Evolutionary conservation across 1,140 invertebrate species (phyloP).

Genomic region (Rhopalosiphum padi): DNA sequence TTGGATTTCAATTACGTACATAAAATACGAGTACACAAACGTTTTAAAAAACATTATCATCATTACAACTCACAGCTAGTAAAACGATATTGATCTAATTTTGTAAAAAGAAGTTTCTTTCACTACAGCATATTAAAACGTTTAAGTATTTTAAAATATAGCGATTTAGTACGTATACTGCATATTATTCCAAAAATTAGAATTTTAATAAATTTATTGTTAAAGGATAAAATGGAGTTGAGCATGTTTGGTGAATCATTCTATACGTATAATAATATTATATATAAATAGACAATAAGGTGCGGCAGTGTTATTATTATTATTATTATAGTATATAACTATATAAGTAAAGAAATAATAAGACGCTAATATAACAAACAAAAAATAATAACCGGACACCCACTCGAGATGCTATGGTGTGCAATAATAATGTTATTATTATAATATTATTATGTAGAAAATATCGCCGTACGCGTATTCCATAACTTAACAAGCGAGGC

Average conservation of each 20-base stretch:
- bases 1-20: too few relatives aligned
- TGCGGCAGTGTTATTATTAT: neutral
- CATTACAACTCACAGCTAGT: too few relatives aligned
- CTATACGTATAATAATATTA: neutral
- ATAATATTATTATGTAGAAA: neutral
- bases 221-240: neutral
- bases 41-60: too few relatives aligned
- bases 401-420: neutral
- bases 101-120: too few relatives aligned
- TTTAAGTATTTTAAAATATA: neutral
- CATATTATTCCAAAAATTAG: neutral
- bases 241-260: neutral
- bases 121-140: neutral
- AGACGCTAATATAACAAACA: neutral
- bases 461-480: neutral
- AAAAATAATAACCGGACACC: neutral
- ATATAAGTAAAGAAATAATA: neutral
- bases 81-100: too few relatives aligned
- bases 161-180: neutral
- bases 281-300: neutral
- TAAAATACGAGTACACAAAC: too few relatives aligned
- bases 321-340: neutral
- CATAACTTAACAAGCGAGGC: neutral
- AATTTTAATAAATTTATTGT: neutral
- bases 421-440: neutral